Evolutionary conservation across 35 echinoderm and acorn worm species (phyloP), one percentile per base, ranked within the genome.

Genomic region (Nesometra sesokonis): DNA sequence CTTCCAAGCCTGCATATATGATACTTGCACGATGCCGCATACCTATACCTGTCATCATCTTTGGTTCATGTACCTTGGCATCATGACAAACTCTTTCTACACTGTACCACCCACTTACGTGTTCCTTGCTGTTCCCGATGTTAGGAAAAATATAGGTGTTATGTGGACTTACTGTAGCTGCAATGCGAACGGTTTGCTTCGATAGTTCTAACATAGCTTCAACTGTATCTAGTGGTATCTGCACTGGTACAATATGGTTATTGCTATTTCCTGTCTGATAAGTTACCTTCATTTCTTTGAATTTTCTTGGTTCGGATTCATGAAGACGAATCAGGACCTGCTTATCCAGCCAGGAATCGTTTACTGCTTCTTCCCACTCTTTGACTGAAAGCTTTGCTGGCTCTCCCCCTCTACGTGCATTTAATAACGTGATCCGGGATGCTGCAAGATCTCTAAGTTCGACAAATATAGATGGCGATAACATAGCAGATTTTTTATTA

Each of bases 321-420:
- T 88, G 79, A 21, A 37, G 32, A 43, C 30, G 57, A 43, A 34
- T 92, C 81, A 77, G 52, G 3, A 13, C 91, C 34, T 47, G 67
- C 19, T 57, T 46, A 83, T 92, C 87, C 67, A 97, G 78, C 91
- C 94, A 97, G 11, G 82, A 80, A 37, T 77, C 85, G 13, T 35
- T 31, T 29, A 84, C 79, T 13, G 90, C 88, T 33, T 97, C 91
- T 40, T 87, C 43, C 88, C 94, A 97, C 30, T 91, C 83, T 82
- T 85, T 77, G 5, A 93, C 35, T 30, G 33, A 29, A 5, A 97
- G 78, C 35, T 85, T 79, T 46, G 78, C 47, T 0, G 94, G 91
- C 46, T 97, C 91, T 19, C 94, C 90, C 13, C 94, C 88, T 57
- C 90, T 84, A 31, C 94, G 79, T 0, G 88, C 88, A 88, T 97